phyloP scores from a whole-genome alignment of 2,113 vertebrate species.

The Kryptolebias marmoratus region DNA sequence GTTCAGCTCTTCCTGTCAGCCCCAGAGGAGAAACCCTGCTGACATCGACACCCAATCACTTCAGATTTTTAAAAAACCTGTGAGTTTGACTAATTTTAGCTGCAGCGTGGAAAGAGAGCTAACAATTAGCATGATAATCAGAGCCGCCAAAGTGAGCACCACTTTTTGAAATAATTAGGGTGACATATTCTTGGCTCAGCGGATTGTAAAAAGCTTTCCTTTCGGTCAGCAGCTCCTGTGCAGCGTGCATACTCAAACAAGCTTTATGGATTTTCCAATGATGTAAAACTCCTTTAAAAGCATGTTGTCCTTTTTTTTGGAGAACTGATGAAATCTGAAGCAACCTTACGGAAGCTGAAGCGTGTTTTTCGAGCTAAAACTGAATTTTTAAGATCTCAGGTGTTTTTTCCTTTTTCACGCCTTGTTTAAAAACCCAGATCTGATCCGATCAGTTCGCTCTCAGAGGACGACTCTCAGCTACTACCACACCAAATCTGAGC shows the following conservation, averaged over 20 bases:
- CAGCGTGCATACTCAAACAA: conserved; percentile 14
- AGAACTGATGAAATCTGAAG: conserved; percentile 67
- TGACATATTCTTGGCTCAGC: conserved; percentile 25
- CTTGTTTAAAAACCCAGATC: too few relatives aligned
- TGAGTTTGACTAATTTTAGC: conserved; percentile 7
- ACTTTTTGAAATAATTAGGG: conserved; percentile 17
- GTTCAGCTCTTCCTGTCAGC: conserved; percentile 40
- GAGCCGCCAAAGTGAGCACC: background rate
- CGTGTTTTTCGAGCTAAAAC: conserved; percentile 13
- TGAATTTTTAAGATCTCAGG: background rate
- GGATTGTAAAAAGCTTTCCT: conserved; percentile 13
- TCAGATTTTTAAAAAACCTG: conserved; percentile 24
- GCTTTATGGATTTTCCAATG: conserved; percentile 26
- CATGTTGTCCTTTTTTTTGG: conserved; percentile 46
- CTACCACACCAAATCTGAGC: too few relatives aligned
- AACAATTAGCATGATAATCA: conserved; percentile 45
- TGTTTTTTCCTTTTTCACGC: too few relatives aligned
- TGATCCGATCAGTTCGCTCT: too few relatives aligned
- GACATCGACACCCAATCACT: conserved; percentile 35
- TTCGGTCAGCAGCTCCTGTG: conserved; percentile 2
- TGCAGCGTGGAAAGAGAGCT: background rate
- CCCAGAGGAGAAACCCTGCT: conserved; percentile 38
- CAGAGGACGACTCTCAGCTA: too few relatives aligned
- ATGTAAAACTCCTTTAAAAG: conserved; percentile 37
- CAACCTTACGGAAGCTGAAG: conserved; percentile 35